phyloP scores from a whole-genome alignment of 2,888 invertebrate species.

The Drosophila mercatorum region DNA sequence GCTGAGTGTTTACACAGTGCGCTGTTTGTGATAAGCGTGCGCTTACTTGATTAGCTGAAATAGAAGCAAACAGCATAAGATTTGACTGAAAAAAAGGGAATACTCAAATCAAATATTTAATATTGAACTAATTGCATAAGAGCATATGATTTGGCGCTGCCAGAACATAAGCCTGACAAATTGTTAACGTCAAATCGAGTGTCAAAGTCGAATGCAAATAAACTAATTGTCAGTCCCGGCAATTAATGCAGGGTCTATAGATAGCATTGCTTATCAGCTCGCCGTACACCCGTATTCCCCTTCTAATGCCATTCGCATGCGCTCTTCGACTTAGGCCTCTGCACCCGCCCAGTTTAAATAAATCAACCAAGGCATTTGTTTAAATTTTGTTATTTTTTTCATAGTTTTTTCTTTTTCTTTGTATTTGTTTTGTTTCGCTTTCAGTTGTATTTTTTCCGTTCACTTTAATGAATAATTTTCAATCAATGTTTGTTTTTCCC shows the following conservation, averaged over 20 bases:
- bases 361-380: conserved; percentile 31
- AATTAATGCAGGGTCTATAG: conserved; percentile 38
- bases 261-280: conserved; percentile 42
- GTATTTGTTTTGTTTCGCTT: not conserved
- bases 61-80: conserved; percentile 1
- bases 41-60: not conserved
- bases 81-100: not conserved
- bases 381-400: conserved; percentile 37
- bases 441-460: conserved; percentile 28
- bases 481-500: conserved; percentile 55
- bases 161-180: conserved; percentile 60
- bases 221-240: conserved; percentile 21
- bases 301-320: not conserved
- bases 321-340: not conserved
- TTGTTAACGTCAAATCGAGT: conserved; percentile 50
- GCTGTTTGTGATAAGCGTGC: conserved; percentile 23
- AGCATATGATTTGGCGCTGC: conserved; percentile 8
- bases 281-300: conserved; percentile 10
- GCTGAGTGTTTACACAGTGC: conserved; percentile 57
- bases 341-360: conserved; percentile 20
- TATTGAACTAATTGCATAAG: conserved; percentile 16
- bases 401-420: conserved; percentile 45
- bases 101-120: not conserved
- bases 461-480: conserved; percentile 74
- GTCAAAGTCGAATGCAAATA: conserved; percentile 50